Evolutionary conservation across 2,797 vertebrate genomes (phyloP).

Genomic region (Sparus aurata): DNA sequence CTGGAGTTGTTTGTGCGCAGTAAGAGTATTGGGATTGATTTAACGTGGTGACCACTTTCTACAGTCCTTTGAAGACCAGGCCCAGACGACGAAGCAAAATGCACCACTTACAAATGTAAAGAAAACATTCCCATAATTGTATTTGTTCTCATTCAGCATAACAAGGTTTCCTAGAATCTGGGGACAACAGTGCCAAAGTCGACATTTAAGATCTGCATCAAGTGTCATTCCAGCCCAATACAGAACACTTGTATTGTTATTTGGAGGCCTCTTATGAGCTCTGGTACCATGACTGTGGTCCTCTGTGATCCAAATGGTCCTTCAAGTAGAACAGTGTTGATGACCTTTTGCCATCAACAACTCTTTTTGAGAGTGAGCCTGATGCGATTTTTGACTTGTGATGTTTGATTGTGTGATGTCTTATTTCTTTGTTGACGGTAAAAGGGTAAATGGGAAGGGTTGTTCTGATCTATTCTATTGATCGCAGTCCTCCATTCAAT

Average conservation of each 20-base stretch:
- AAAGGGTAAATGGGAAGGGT: neutral
- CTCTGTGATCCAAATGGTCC: neutral
- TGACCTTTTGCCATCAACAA: slow-evolving; percentile 11
- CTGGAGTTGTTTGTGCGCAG: slow-evolving; percentile 63
- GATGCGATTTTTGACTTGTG: too few species aligned
- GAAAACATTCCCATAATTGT: slow-evolving; percentile 7
- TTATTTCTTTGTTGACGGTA: slow-evolving; percentile 14
- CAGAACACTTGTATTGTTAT: neutral
- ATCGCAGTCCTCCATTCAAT: slow-evolving; percentile 4
- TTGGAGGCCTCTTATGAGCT: neutral
- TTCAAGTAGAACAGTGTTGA: neutral
- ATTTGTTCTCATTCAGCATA: slow-evolving; percentile 28
- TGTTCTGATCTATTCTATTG: neutral
- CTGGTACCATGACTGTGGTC: neutral
- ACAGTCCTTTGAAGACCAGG: slow-evolving; percentile 47
- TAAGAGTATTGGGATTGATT: slow-evolving; percentile 50
- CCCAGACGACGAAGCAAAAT: slow-evolving; percentile 29
- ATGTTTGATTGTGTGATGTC: too few species aligned
- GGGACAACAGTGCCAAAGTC: neutral
- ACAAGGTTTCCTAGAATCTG: slow-evolving; percentile 15
- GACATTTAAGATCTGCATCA: slow-evolving; percentile 1
- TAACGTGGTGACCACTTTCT: slow-evolving; percentile 54
- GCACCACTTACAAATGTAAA: slow-evolving; percentile 38
- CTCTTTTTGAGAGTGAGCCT: slow-evolving; percentile 20
- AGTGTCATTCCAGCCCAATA: slow-evolving; percentile 9